A percentile compares a stretch with the other conserved stretches of the same genome.
phyloP scores from a whole-genome alignment of 2,888 invertebrate genomes.

The Aspidiotus destructor region DNA sequence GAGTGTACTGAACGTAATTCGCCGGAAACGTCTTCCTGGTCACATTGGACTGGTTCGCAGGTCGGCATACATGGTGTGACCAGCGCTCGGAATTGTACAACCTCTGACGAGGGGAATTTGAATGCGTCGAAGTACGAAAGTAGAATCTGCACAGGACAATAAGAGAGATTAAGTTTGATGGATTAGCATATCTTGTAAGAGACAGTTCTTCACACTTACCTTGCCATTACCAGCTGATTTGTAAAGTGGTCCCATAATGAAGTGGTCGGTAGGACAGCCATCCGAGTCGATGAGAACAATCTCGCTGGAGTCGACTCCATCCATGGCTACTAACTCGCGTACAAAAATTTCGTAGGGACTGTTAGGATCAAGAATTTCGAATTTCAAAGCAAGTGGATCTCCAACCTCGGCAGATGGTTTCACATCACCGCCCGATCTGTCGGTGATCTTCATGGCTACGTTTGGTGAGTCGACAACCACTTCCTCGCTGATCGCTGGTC shows the following conservation, averaged over 20 bases:
- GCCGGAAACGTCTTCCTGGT: slow-evolving; percentile 64
- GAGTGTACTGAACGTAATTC: slow-evolving; percentile 43
- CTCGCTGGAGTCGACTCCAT: slow-evolving; percentile 84
- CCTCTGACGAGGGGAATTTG: slow-evolving; percentile 90
- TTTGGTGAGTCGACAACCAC: slow-evolving; percentile 80
- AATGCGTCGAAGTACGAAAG: slow-evolving; percentile 89
- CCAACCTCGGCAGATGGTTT: slow-evolving; percentile 84
- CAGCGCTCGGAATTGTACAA: slow-evolving; percentile 89
- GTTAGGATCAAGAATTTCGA: slow-evolving; percentile 84
- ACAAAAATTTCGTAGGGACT: slow-evolving; percentile 94
- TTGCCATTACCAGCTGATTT: slow-evolving; percentile 67
- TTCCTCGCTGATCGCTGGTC: slow-evolving; percentile 76
- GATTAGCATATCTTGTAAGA: not conserved
- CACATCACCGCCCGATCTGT: slow-evolving; percentile 70
- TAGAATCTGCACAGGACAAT: slow-evolving; percentile 54
- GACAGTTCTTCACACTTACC: slow-evolving; percentile 45
- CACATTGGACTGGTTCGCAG: slow-evolving; percentile 85
- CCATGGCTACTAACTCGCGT: slow-evolving; percentile 86
- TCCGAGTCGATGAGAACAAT: slow-evolving; percentile 82
- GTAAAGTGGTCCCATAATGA: slow-evolving; percentile 86
- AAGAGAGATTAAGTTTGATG: not conserved
- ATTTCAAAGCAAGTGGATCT: slow-evolving; percentile 79
- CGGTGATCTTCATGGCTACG: slow-evolving; percentile 86
- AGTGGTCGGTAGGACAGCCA: slow-evolving; percentile 87
- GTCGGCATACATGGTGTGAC: slow-evolving; percentile 89